A percentile compares a stretch with the other conserved stretches of the same genome.
Conservation (phyloP, 35 echinoderm and acorn worm genomes). For the Strongylocentrotus purpuratus region DNA sequence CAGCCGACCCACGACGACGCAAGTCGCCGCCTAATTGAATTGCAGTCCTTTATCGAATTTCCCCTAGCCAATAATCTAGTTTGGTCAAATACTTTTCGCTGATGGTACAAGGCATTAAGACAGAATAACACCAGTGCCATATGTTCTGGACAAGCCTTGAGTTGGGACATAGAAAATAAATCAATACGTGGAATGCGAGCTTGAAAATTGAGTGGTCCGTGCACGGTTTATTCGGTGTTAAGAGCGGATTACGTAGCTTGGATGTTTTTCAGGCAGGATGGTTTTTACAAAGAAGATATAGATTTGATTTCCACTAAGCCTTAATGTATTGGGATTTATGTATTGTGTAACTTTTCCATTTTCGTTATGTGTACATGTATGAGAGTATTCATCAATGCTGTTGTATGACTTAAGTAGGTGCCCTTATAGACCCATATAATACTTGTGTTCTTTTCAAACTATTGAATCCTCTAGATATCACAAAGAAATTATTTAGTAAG, state of each 20-base stretch:
- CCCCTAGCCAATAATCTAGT: conserved; percentile 6
- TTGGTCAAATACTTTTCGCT: conserved; percentile 31
- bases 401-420: no score
- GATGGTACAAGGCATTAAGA: conserved; percentile 21
- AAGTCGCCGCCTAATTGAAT: conserved; percentile 21
- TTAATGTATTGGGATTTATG: not conserved
- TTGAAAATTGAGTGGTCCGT: not conserved
- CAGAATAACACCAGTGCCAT: not conserved
- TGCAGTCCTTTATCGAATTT: conserved; percentile 18
- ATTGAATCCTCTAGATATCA: no score
- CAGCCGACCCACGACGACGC: not conserved
- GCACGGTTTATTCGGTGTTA: not conserved
- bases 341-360: not conserved
- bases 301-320: not conserved
- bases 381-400: no score
- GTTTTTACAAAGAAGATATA: not conserved
- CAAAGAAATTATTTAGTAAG: no score
- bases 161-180: not conserved
- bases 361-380: not conserved
- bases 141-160: not conserved
- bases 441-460: no score
- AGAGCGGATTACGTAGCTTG: not conserved
- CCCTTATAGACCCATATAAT: no score
- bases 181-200: not conserved
- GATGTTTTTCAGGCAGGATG: not conserved